Percentiles rank a stretch among this genome's conserved stretches.
These are phyloP conservation scores for Dicaeum eximium DNA, from an alignment of 2,113 vertebrate genomes.

Conservation along the genomic window DNA sequence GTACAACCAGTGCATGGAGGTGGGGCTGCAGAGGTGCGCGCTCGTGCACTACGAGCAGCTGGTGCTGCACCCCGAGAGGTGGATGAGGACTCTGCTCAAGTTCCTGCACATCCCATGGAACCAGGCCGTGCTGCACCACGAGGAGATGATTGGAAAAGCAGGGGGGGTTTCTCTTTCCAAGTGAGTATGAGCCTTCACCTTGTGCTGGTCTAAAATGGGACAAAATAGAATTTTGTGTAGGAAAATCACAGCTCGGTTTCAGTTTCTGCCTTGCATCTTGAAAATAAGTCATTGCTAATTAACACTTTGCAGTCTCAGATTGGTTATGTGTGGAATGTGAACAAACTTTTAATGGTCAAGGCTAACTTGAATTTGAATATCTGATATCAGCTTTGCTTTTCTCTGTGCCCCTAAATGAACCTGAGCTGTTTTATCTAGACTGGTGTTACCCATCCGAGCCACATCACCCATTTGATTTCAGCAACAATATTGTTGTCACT, in stretches of 20 bases:
- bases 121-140: slow-evolving; percentile 90
- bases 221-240: fast-evolving
- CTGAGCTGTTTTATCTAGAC: background rate
- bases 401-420: background rate
- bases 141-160: slow-evolving; percentile 96
- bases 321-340: background rate
- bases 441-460: background rate
- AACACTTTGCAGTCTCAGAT: fast-evolving
- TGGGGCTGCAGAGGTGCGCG: slow-evolving; percentile 83
- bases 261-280: background rate
- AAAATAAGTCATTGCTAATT: background rate
- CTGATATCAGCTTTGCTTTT: background rate
- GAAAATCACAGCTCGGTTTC: background rate
- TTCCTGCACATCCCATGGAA: slow-evolving; percentile 93
- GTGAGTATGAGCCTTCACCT: slow-evolving; percentile 74
- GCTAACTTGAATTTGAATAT: background rate
- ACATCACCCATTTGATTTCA: background rate
- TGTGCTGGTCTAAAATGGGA: background rate
- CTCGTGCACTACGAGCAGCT: slow-evolving; percentile 92
- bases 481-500: background rate
- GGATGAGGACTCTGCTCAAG: slow-evolving; percentile 92
- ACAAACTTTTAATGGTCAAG: background rate
- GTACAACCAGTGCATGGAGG: slow-evolving; percentile 96
- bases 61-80: slow-evolving; percentile 91
- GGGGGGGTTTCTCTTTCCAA: slow-evolving; percentile 97